A percentile compares a stretch with the other conserved stretches of the same genome.
Evolutionary conservation across 2,113 vertebrate genomes (phyloP).

Genomic region (Jaculus jaculus): DNA sequence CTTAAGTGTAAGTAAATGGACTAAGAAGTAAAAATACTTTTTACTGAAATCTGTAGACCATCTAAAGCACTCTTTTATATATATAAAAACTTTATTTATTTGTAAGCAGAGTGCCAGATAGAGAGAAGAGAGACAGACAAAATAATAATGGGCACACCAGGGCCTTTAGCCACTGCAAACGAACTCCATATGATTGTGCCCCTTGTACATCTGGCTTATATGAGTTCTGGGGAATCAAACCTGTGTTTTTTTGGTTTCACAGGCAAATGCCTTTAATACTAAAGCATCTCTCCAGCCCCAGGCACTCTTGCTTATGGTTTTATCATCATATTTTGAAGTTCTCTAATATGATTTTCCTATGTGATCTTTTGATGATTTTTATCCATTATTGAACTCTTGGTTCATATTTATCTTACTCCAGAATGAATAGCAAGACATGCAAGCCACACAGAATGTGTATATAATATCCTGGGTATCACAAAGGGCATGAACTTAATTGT

Average conservation of each 20-base stretch:
- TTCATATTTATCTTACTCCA: not conserved
- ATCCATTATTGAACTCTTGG: not conserved
- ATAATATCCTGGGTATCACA: not conserved
- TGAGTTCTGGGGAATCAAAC: no score
- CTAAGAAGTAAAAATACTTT: not conserved
- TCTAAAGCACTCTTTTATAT: not conserved
- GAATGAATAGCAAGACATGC: slow-evolving; percentile 9
- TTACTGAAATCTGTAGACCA: not conserved
- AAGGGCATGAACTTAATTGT: not conserved
- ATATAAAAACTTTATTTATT: no score
- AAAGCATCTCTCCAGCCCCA: no score
- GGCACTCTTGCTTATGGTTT: no score
- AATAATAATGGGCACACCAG: no score
- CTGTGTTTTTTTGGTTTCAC: no score
- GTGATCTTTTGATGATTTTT: not conserved
- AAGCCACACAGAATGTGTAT: not conserved
- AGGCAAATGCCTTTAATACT: no score
- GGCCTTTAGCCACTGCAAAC: no score
- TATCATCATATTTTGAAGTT: not conserved
- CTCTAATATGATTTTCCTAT: not conserved
- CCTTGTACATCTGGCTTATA: no score
- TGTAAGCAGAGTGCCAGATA: no score
- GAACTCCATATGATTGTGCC: no score
- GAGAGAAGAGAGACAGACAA: no score
- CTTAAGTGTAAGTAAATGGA: not conserved